Percentiles rank a stretch among this genome's conserved stretches.
phyloP scores from a whole-genome alignment of 2,888 invertebrate genomes.

The Hemicrepidius hirtus region DNA sequence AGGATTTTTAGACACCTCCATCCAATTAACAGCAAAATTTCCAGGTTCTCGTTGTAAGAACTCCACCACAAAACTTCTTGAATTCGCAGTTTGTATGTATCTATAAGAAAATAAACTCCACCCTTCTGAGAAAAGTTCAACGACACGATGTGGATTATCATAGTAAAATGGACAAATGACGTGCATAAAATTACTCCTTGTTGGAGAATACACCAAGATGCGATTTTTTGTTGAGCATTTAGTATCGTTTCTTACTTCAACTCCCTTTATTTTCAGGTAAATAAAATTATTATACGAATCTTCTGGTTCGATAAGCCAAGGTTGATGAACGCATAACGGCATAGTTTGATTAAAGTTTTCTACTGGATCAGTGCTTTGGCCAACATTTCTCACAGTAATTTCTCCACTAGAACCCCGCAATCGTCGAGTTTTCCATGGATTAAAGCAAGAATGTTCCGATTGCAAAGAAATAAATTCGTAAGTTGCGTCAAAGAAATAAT shows the following conservation, averaged over 20 bases:
- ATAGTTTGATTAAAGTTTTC: slow-evolving; percentile 74
- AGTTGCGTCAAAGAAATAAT: slow-evolving; percentile 86
- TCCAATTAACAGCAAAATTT: slow-evolving; percentile 85
- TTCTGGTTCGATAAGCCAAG: slow-evolving; percentile 87
- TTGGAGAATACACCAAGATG: slow-evolving; percentile 82
- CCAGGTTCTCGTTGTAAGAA: slow-evolving; percentile 84
- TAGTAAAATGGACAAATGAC: slow-evolving; percentile 80
- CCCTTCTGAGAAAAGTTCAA: slow-evolving; percentile 84
- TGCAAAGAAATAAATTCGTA: slow-evolving; percentile 79
- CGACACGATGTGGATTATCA: slow-evolving; percentile 69
- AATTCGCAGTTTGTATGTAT: slow-evolving; percentile 72
- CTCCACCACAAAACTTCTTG: slow-evolving; percentile 84
- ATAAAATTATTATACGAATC: slow-evolving; percentile 81
- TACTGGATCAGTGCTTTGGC: slow-evolving; percentile 66
- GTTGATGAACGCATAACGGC: slow-evolving; percentile 80
- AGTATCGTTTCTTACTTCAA: slow-evolving; percentile 68
- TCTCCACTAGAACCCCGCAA: slow-evolving; percentile 84
- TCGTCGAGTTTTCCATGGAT: slow-evolving; percentile 79
- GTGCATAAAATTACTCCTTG: slow-evolving; percentile 77
- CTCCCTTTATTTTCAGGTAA: slow-evolving; percentile 81
- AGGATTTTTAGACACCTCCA: slow-evolving; percentile 83
- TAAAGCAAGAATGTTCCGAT: slow-evolving; percentile 77
- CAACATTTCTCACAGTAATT: slow-evolving; percentile 80
- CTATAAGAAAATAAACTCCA: slow-evolving; percentile 68
- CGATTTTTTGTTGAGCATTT: slow-evolving; percentile 82